Conservation (phyloP, 2,113 vertebrate species). For the Corythornis vintsioides region DNA sequence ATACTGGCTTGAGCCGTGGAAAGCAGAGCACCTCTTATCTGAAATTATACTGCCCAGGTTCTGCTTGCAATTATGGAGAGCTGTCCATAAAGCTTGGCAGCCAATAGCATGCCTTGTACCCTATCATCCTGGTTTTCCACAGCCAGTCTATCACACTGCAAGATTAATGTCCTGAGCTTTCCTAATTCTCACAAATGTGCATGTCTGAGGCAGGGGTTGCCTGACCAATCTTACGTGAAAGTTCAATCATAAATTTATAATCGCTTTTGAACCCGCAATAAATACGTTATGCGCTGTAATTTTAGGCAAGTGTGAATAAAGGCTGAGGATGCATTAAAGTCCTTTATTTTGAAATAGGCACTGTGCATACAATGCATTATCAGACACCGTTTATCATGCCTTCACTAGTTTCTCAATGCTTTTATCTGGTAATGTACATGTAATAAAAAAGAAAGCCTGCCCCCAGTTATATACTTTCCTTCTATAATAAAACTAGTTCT, state of each 20-base stretch:
- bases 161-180: background rate
- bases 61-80: background rate
- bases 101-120: background rate
- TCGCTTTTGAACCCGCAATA: background rate
- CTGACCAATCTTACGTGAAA: background rate
- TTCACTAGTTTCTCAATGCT: background rate
- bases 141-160: background rate
- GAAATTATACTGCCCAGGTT: background rate
- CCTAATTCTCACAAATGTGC: background rate
- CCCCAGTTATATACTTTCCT: background rate
- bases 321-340: background rate
- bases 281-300: background rate
- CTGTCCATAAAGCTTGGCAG: background rate
- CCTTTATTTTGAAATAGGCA: background rate
- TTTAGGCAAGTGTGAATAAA: background rate
- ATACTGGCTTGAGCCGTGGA: background rate
- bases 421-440: background rate
- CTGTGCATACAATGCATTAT: background rate
- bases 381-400: background rate
- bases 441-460: background rate
- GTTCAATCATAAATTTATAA: background rate
- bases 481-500: background rate
- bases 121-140: background rate
- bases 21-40: background rate
- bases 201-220: background rate